Percentiles rank a stretch among this genome's conserved stretches.
Evolutionary conservation across 2,797 vertebrate genomes (phyloP).

Genomic region (Okamejei kenojei): DNA sequence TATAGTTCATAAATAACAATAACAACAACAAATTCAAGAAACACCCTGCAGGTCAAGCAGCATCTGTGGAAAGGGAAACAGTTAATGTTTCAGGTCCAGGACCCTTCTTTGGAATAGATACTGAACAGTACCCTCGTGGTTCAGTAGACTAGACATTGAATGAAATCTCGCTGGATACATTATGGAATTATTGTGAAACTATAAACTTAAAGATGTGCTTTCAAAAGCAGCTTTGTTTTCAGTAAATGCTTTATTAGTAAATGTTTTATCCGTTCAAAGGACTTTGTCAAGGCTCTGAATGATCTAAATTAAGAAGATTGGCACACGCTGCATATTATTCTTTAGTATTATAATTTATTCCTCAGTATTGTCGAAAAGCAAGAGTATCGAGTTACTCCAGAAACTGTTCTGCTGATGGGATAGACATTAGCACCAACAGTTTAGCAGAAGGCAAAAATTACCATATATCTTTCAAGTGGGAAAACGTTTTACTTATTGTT

Average conservation of each 20-base stretch:
- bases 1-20: no score
- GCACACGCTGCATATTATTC: not conserved
- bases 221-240: not conserved
- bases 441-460: not conserved
- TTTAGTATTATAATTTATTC: not conserved
- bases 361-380: not conserved
- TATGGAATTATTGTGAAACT: not conserved
- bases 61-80: no score
- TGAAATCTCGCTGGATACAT: not conserved
- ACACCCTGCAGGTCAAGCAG: no score
- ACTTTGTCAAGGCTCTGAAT: not conserved
- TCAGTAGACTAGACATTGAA: not conserved
- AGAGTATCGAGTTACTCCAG: not conserved
- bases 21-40: no score
- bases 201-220: not conserved
- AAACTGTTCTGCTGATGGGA: not conserved
- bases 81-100: no score
- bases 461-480: not conserved
- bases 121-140: not conserved
- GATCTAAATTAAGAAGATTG: not conserved
- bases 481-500: not conserved
- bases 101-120: no score
- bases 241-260: constrained; percentile 2
- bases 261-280: not conserved
- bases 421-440: not conserved